phyloP scores from a whole-genome alignment of 1,140 invertebrate species.

The Bursaphelenchus mucronatus region DNA sequence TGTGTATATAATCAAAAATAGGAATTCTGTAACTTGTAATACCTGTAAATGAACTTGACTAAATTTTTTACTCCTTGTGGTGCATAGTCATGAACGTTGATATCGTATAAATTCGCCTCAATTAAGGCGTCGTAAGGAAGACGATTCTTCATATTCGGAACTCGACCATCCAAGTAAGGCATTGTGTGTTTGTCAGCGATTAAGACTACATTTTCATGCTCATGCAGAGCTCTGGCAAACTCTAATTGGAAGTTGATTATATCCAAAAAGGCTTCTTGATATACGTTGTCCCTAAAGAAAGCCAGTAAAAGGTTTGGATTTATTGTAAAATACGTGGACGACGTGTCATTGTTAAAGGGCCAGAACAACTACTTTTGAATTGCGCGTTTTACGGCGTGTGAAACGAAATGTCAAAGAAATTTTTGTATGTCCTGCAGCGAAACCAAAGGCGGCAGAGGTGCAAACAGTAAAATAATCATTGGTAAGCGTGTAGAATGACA shows the following conservation, averaged over 20 bases:
- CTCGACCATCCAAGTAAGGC: slow-evolving; percentile 49
- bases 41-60: slow-evolving; percentile 53
- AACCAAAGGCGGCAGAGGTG: too few relatives aligned
- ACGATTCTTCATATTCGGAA: slow-evolving; percentile 38
- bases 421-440: too few relatives aligned
- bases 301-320: not conserved
- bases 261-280: slow-evolving; percentile 48
- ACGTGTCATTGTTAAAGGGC: slow-evolving; percentile 11
- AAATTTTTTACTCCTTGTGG: slow-evolving; percentile 40
- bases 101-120: slow-evolving; percentile 48
- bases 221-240: slow-evolving; percentile 47
- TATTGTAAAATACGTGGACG: slow-evolving; percentile 4
- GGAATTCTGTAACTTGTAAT: slow-evolving; percentile 4
- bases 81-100: slow-evolving; percentile 51
- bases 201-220: slow-evolving; percentile 55
- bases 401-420: too few relatives aligned
- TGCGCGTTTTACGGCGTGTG: too few relatives aligned
- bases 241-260: slow-evolving; percentile 53
- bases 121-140: slow-evolving; percentile 46
- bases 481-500: too few relatives aligned
- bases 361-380: too few relatives aligned
- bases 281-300: slow-evolving; percentile 49
- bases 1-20: not conserved
- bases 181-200: slow-evolving; percentile 53
- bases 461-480: too few relatives aligned